These are phyloP conservation scores for Halocynthia roretzi DNA, from an alignment of 23 tunicate genomes.

Conservation along the genomic window DNA sequence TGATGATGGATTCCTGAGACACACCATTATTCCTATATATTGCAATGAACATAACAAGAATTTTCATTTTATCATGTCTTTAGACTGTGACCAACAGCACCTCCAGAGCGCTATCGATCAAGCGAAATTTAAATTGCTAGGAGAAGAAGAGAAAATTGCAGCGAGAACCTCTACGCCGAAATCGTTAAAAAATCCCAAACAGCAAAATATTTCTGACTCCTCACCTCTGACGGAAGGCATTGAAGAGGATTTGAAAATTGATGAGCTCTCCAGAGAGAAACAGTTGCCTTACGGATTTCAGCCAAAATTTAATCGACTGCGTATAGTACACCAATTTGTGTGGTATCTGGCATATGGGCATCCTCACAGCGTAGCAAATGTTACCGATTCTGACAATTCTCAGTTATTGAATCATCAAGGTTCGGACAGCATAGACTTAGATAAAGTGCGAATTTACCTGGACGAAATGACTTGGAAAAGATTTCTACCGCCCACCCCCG, in stretches of 20 bases:
- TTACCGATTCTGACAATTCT: not conserved
- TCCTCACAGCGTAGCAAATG: slow-evolving; percentile 17
- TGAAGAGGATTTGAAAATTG: not conserved
- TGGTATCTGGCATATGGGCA: slow-evolving; percentile 96
- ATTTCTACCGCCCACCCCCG: slow-evolving; percentile 78
- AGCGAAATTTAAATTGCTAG: slow-evolving; percentile 27
- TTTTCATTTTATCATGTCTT: slow-evolving; percentile 63
- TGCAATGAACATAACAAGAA: slow-evolving; percentile 33
- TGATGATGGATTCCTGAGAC: slow-evolving; percentile 41
- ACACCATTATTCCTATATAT: slow-evolving; percentile 30
- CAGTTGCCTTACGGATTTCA: not conserved
- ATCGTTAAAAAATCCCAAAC: not conserved
- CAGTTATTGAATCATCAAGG: not conserved
- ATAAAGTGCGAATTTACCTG: slow-evolving; percentile 34
- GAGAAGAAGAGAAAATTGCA: slow-evolving; percentile 11
- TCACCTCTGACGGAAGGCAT: too few species aligned
- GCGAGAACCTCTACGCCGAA: not conserved
- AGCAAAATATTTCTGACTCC: not conserved
- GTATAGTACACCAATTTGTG: slow-evolving; percentile 67
- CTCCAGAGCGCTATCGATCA: slow-evolving; percentile 64
- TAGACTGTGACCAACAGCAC: slow-evolving; percentile 48
- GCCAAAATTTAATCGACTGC: slow-evolving; percentile 34
- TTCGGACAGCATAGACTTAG: slow-evolving; percentile 27
- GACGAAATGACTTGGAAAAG: slow-evolving; percentile 64
- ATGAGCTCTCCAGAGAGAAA: not conserved